Evolutionary conservation across 2,797 vertebrate genomes (phyloP), one percentile per base, ranked within the genome.

Genomic region (Pangasius larnaudii): DNA sequence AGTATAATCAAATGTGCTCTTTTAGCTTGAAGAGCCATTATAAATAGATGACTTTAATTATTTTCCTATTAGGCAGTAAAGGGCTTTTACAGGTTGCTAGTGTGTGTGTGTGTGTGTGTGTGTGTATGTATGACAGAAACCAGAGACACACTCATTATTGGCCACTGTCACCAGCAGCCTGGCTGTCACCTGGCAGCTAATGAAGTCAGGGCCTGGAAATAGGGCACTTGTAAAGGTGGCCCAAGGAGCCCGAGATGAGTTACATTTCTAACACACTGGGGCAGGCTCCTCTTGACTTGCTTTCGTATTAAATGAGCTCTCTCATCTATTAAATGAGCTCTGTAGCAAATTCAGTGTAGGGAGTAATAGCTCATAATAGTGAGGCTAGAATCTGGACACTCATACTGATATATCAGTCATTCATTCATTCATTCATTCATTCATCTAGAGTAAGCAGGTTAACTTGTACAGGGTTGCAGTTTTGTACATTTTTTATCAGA

Each of bases 121-220:
- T 51, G 74, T 59, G n/a, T 59, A 87, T 79, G 88, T 88, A 56
- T 87, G 33, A 91, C 89, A 92, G 80, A 92, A 90, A 89, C 89
- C 74, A 65, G 90, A 89, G 88, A 90, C 91, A 92, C 87, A 22
- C 18, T 86, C 86, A 91, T 92, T 92, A 93, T 92, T 90, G 74
- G 89, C 87, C 87, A 79, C 87, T 91, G 90, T 93, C 91, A 92
- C 91, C 87, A 85, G 87, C 74, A 85, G 86, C 78, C 88, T 72
- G 88, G 72, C 89, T 92, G 90, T 86, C 84, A 56, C 79, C 75
- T 82, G 51, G 84, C 67, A 91, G 90, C 90, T 91, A 92, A 91
- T 90, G 89, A 89, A 91, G 88, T 90, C 63, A 67, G 81, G 59
- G 88, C 78, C 83, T 86, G 59, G 86, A 88, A 90, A 89, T 75